These are phyloP conservation scores for Littorina saxatilis DNA, from an alignment of 1,140 invertebrate genomes.

Conservation along the genomic window DNA sequence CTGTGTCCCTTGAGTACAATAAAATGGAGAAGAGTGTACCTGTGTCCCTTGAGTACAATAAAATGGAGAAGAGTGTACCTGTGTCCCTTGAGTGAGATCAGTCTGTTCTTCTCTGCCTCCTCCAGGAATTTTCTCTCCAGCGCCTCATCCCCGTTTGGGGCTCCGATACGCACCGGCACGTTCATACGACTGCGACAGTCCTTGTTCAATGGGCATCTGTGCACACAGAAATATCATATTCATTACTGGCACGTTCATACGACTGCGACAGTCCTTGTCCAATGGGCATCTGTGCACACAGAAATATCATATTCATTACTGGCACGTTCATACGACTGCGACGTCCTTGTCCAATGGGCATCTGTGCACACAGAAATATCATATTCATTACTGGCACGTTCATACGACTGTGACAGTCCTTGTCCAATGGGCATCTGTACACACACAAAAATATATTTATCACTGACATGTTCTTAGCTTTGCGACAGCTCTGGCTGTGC, in stretches of 20 bases:
- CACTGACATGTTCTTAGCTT: no score
- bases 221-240: constrained; percentile 44
- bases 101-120: constrained; percentile 84
- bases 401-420: no score
- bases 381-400: constrained; percentile 98
- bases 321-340: constrained; percentile 93
- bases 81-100: constrained; percentile 96
- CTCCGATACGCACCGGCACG: constrained; percentile 91
- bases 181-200: constrained; percentile 87
- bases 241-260: constrained; percentile 97
- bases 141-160: constrained; percentile 79
- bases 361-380: constrained; percentile 50
- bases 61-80: no score
- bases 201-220: constrained; percentile 71
- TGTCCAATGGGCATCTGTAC: no score
- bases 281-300: constrained; percentile 69
- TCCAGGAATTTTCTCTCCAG: constrained; percentile 92
- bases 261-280: constrained; percentile 76
- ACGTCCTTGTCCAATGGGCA: constrained; percentile 71
- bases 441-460: no score
- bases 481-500: no score
- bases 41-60: no score
- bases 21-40: no score
- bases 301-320: no score
- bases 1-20: no score